Conservation (phyloP, 1,140 invertebrate genomes). For the Drosophila auraria region DNA sequence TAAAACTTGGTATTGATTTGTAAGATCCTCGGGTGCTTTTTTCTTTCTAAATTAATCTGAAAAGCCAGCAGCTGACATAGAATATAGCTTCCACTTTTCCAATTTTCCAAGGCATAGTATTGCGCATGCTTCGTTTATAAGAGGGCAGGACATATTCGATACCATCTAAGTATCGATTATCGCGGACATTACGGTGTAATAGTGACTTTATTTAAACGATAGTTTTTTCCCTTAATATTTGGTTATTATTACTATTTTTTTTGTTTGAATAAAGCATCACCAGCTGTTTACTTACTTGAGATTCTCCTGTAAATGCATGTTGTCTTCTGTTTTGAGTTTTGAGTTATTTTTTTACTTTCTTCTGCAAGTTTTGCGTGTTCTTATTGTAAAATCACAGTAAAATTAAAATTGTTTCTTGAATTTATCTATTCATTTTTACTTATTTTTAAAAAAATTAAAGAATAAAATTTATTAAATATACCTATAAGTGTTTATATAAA, state of each 20-base stretch:
- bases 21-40: background rate
- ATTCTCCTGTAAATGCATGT: slow-evolving; percentile 69
- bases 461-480: background rate
- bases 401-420: too few relatives aligned
- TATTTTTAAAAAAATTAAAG: background rate
- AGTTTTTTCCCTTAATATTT: background rate
- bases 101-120: slow-evolving; percentile 4
- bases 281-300: slow-evolving; percentile 43
- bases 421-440: background rate
- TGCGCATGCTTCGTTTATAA: background rate
- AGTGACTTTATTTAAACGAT: background rate
- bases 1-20: background rate
- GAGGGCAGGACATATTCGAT: slow-evolving; percentile 13
- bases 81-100: slow-evolving; percentile 11
- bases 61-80: slow-evolving; percentile 12
- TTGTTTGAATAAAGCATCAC: background rate
- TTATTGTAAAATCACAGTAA: background rate
- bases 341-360: background rate
- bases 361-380: background rate
- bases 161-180: background rate
- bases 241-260: background rate
- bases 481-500: background rate
- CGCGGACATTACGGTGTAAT: too few relatives aligned
- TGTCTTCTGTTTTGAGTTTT: background rate
- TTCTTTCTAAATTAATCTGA: slow-evolving; percentile 4